phyloP scores from a whole-genome alignment of 2,113 vertebrate genomes.

The Myodes glareolus region DNA sequence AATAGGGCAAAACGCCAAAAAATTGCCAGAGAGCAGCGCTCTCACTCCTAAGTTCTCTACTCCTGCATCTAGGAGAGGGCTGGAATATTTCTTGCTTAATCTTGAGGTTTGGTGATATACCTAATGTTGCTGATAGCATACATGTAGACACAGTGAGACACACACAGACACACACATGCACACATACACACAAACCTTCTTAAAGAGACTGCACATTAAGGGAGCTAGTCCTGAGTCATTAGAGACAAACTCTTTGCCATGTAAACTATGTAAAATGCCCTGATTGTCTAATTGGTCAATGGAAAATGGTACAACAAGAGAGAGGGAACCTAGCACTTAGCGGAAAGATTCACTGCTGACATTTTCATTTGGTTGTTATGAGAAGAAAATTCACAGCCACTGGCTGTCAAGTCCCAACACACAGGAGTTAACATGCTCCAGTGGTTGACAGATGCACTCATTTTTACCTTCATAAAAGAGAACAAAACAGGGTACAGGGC shows the following conservation, averaged over 20 bases:
- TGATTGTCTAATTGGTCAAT: constrained; percentile 6
- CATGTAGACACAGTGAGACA: neutral
- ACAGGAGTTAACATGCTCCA: constrained; percentile 65
- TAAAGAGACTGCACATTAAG: neutral
- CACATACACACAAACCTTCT: neutral
- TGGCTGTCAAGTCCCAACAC: constrained; percentile 57
- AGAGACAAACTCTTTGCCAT: constrained; percentile 26
- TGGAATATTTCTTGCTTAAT: neutral
- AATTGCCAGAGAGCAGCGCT: neutral
- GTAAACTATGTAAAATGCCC: neutral
- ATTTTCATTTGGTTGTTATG: constrained; percentile 69
- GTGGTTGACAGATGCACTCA: constrained; percentile 52
- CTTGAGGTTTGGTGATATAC: neutral
- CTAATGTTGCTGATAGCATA: neutral
- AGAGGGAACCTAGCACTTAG: constrained; percentile 29
- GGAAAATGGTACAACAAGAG: constrained; percentile 43
- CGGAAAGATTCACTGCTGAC: constrained; percentile 66
- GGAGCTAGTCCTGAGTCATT: neutral
- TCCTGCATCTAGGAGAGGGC: neutral
- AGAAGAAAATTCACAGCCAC: constrained; percentile 74
- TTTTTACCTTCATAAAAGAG: constrained; percentile 65
- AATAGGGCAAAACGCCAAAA: neutral
- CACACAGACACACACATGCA: neutral
- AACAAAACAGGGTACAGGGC: neutral
- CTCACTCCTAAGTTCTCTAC: neutral